Base-by-base conservation (phyloP, 2,888 invertebrate genomes). In the Melanostoma scalare region DNA sequence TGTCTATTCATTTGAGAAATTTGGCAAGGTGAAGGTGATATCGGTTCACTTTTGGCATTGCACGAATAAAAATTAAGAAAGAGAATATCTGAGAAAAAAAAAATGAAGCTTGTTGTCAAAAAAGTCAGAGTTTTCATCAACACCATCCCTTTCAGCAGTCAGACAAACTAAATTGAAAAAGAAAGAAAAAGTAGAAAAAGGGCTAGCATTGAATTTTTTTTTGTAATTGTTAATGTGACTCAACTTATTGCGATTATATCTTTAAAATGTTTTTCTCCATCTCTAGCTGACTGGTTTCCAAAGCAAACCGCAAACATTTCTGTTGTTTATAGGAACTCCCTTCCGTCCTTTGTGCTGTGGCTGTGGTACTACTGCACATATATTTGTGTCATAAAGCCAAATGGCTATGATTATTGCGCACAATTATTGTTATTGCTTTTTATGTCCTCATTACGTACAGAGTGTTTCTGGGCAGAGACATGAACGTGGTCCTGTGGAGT, bases 351-450 rank as follows among this genome's bases (percentile, higher is more conserved):
- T 30, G 48, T 35, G 44, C 50, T 20, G n/a, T 33, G 33, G 42
- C 35, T 6, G 30, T 40, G 30, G 46, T 33, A 20, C 0, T 53
- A 44, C 65, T 20, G 58, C 56, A 52, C 68, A 63, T 63, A 77
- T 77, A 73, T 63, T 55, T 77, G 46, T 20, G 55, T 42, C 61
- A 68, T 74, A 75, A 82, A 75, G 79, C 65, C 75, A 85, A 86
- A 86, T 86, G 74, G 68, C 53, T 79, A 82, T 79, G 81, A 85
- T 86, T 86, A 86, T 85, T 85, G 81, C 61, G 73, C 77, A 72
- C 86, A 82, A 85, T 86, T 85, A 86, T 85, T 76, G 79, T 82
- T 86, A 86, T 79, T 82, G 79, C 76, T 86, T 79, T 85, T 85
- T 85, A 86, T 79, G 61, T 56, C 69, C 68, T 75, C 71, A 81